A percentile compares a stretch with the other conserved stretches of the same genome.
Conservation (phyloP, 1,140 invertebrate genomes). For the Eupristina koningsbergeri region DNA sequence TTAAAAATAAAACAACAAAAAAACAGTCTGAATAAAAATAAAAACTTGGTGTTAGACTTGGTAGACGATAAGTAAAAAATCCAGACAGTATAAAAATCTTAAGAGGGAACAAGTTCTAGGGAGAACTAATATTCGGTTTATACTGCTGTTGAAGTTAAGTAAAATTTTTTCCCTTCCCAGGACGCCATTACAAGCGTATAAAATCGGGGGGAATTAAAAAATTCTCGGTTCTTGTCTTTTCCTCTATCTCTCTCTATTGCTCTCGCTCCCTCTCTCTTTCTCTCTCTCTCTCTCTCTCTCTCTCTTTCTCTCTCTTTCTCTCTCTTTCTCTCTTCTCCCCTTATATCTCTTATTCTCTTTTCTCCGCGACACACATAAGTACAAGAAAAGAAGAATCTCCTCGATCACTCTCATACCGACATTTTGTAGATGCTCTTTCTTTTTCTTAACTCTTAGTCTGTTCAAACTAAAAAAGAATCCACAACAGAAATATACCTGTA, state of each 20-base stretch:
- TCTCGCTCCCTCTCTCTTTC: not conserved
- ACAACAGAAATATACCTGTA: no score
- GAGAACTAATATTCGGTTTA: constrained; percentile 7
- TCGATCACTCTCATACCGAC: constrained; percentile 37
- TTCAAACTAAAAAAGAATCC: no score
- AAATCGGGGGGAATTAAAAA: constrained; percentile 52
- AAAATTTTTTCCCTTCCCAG: constrained; percentile 46
- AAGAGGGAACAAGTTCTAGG: not conserved
- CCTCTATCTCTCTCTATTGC: no score
- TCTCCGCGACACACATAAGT: not conserved
- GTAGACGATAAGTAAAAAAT: not conserved
- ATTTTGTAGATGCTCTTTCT: constrained; percentile 32
- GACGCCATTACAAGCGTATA: constrained; percentile 39
- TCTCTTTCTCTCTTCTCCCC: not conserved
- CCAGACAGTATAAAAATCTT: not conserved
- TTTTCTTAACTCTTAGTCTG: not conserved
- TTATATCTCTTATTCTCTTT: not conserved
- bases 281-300: not conserved
- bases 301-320: not conserved
- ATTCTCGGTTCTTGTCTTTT: not conserved
- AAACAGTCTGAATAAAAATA: not conserved
- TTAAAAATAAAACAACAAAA: not conserved
- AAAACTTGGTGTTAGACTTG: not conserved
- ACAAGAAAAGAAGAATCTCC: not conserved
- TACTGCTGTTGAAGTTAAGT: constrained; percentile 17